These are phyloP conservation scores for Psylliodes chrysocephalus DNA, from an alignment of 2,888 invertebrate species.

Conservation along the genomic window DNA sequence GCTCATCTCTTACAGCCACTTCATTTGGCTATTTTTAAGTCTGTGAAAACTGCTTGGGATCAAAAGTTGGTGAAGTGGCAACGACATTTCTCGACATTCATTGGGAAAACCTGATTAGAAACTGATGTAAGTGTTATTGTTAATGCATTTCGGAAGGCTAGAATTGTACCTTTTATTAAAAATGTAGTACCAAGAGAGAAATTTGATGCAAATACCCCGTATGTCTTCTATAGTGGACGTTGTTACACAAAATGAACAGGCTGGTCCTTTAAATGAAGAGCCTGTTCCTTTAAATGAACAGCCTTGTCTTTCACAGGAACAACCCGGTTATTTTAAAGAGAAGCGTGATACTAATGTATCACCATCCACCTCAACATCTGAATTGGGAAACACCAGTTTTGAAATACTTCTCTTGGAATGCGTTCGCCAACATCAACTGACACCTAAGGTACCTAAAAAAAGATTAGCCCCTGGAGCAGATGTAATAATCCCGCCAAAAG, in stretches of 20 bases:
- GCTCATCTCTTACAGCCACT: no score
- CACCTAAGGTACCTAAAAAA: background rate
- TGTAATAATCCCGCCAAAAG: background rate
- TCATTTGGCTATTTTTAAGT: no score
- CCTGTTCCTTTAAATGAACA: no score
- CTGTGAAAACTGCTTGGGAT: no score
- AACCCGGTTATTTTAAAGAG: background rate
- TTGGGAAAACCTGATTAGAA: background rate
- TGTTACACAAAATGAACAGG: background rate
- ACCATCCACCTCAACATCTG: no score
- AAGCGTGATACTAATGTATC: background rate
- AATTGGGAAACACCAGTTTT: background rate
- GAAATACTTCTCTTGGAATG: background rate
- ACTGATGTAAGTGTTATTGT: background rate
- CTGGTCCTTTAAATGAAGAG: background rate
- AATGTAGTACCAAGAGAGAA: background rate
- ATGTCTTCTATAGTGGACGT: no score
- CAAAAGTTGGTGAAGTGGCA: no score
- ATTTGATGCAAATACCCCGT: no score
- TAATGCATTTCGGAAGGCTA: background rate
- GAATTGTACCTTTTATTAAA: background rate
- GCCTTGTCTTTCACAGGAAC: no score
- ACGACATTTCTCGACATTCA: background rate
- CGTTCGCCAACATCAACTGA: background rate
- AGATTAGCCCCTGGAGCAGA: background rate